phyloP scores from a whole-genome alignment of 2,888 invertebrate genomes.

The Erebia palarica region DNA sequence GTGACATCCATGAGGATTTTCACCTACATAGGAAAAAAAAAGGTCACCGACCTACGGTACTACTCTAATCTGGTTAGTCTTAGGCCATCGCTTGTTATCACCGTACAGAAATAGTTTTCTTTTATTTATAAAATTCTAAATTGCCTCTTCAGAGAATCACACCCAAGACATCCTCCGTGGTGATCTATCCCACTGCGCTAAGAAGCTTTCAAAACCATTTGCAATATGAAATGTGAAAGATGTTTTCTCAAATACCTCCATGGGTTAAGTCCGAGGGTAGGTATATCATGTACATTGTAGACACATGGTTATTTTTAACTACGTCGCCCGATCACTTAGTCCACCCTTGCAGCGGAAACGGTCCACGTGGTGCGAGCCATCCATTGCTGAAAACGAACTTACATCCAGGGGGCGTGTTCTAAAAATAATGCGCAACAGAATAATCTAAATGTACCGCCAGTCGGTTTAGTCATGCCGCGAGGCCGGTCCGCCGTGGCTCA shows the following conservation, averaged over 20 bases:
- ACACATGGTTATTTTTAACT: constrained; percentile 20
- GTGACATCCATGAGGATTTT: no score
- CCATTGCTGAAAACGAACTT: constrained; percentile 43
- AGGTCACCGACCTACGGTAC: no score
- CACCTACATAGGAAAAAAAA: no score
- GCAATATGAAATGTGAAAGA: no score
- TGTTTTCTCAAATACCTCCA: background rate
- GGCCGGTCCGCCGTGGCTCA: constrained; percentile 49
- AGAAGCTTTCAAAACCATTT: no score
- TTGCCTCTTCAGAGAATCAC: no score
- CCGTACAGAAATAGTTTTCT: no score
- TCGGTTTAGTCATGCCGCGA: constrained; percentile 66
- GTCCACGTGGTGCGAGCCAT: constrained; percentile 56
- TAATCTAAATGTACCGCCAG: constrained; percentile 56
- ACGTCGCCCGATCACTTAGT: constrained; percentile 29
- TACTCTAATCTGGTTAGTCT: no score
- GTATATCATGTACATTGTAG: background rate
- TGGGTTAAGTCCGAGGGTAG: background rate
- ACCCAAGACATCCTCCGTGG: no score
- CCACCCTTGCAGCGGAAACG: constrained; percentile 62
- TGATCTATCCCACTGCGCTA: background rate
- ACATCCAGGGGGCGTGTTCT: constrained; percentile 78
- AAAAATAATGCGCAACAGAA: constrained; percentile 68
- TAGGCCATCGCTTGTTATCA: no score
- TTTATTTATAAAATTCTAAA: no score